phyloP scores from a whole-genome alignment of 2,113 vertebrate species.

The Micromys minutus region DNA sequence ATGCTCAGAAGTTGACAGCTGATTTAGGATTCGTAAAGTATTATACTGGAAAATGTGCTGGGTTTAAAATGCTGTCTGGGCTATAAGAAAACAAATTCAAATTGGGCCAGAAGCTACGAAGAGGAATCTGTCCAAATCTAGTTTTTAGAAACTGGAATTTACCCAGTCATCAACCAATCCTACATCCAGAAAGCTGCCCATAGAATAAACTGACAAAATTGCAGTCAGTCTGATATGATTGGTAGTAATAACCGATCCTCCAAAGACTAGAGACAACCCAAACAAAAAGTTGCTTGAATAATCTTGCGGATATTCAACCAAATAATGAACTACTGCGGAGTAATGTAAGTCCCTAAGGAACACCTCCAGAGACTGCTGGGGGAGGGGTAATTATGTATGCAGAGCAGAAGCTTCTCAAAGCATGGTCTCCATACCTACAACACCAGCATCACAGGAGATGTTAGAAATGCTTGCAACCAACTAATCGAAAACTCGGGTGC shows the following conservation, averaged over 20 bases:
- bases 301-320: neutral
- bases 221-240: neutral
- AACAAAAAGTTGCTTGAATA: neutral
- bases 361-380: neutral
- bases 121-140: neutral
- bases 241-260: neutral
- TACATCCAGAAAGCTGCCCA: neutral
- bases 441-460: neutral
- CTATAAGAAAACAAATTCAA: neutral
- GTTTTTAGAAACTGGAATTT: neutral
- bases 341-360: neutral
- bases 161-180: neutral
- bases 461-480: neutral
- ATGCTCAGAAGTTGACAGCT: slow-evolving; percentile 25
- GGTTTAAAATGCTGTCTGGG: neutral
- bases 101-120: neutral
- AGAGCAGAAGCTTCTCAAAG: neutral
- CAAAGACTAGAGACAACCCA: neutral
- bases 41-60: neutral
- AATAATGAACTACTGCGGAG: neutral
- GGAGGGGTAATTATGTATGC: neutral
- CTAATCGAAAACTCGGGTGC: neutral
- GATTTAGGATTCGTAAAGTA: neutral
- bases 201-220: neutral
- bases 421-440: neutral